A percentile compares a stretch with the other conserved stretches of the same genome.
phyloP scores from a whole-genome alignment of 2,888 invertebrate genomes.

The Sceliomorpha sp. region DNA sequence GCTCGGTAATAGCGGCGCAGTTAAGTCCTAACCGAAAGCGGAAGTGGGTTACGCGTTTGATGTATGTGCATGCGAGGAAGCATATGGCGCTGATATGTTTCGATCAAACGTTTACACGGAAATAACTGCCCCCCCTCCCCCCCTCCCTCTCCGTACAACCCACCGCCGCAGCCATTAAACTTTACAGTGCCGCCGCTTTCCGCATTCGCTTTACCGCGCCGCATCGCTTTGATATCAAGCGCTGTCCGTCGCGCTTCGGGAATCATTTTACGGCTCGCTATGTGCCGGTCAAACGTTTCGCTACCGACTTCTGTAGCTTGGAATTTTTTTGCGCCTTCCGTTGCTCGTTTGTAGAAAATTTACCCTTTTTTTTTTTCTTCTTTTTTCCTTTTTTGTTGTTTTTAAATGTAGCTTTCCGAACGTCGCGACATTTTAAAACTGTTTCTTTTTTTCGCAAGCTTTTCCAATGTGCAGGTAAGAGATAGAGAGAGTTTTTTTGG shows the following conservation, averaged over 20 bases:
- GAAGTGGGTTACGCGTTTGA: slow-evolving; percentile 45
- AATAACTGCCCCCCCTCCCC: slow-evolving; percentile 25
- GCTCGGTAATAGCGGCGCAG: slow-evolving; percentile 19
- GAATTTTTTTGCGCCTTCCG: too few relatives aligned
- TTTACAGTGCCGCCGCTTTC: slow-evolving; percentile 4
- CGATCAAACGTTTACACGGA: slow-evolving; percentile 48
- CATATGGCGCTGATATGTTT: slow-evolving; percentile 48
- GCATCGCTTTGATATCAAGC: slow-evolving; percentile 32
- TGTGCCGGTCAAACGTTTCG: slow-evolving; percentile 31
- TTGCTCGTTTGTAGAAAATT: too few relatives aligned
- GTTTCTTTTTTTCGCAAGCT: too few relatives aligned
- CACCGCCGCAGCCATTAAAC: slow-evolving; percentile 32
- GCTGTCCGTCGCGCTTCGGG: slow-evolving; percentile 33
- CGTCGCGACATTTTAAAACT: too few relatives aligned
- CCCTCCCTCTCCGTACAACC: too few relatives aligned
- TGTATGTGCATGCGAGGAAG: slow-evolving; percentile 37
- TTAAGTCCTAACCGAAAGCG: slow-evolving; percentile 39
- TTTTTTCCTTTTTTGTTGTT: too few relatives aligned
- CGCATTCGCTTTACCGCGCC: slow-evolving; percentile 23
- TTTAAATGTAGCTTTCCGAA: too few relatives aligned
- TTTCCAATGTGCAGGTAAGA: too few relatives aligned
- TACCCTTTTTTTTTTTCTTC: too few relatives aligned
- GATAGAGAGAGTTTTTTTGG: too few relatives aligned
- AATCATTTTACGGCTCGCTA: slow-evolving; percentile 40
- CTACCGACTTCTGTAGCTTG: slow-evolving; percentile 33